Conservation (phyloP, 1,140 invertebrate genomes). For the Mamestra configurata region DNA sequence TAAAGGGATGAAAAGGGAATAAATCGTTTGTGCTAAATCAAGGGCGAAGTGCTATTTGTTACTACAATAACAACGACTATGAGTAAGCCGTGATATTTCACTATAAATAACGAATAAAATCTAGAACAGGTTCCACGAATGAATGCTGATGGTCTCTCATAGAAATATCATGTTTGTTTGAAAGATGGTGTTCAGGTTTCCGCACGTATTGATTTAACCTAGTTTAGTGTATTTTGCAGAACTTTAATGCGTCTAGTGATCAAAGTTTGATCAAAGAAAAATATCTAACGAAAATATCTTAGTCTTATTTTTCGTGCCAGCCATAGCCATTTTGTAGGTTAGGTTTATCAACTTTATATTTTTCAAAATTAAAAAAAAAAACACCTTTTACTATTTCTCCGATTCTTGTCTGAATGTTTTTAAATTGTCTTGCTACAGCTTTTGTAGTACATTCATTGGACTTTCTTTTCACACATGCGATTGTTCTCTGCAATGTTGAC, state of each 20-base stretch:
- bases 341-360: too few species aligned
- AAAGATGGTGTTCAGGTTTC: not conserved
- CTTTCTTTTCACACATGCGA: slow-evolving; percentile 29
- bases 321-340: too few species aligned
- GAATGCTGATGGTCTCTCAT: not conserved
- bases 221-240: slow-evolving; percentile 1
- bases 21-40: too few species aligned
- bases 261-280: not conserved
- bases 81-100: slow-evolving; percentile 1
- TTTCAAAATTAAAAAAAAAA: too few species aligned
- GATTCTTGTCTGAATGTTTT: slow-evolving; percentile 9
- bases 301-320: not conserved
- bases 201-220: not conserved
- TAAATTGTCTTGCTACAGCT: not conserved
- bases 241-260: not conserved
- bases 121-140: slow-evolving; percentile 4
- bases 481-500: not conserved
- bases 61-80: not conserved
- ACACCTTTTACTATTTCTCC: too few species aligned
- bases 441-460: not conserved
- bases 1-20: too few species aligned
- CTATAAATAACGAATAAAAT: not conserved
- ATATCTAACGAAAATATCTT: too few species aligned
- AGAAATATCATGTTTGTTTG: not conserved
- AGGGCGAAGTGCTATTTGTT: too few species aligned